Evolutionary conservation across 2,113 vertebrate genomes (phyloP), one percentile per base, ranked within the genome.

Genomic region (Glaucidium brasilianum): DNA sequence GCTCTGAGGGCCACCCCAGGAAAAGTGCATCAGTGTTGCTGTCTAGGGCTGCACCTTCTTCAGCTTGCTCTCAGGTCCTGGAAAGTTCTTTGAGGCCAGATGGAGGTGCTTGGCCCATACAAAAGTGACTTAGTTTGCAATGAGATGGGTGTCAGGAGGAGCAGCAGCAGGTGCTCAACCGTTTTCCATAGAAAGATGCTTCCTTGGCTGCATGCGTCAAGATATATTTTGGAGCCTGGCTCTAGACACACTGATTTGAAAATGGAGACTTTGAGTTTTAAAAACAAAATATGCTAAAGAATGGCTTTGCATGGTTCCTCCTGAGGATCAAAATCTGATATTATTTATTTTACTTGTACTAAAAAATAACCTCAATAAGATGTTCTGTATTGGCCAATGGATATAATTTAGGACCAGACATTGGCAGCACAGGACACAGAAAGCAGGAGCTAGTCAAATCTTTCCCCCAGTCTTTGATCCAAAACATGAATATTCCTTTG

Each of bases 401-500:
- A 67, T 92, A 49, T 94, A 93, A 95, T 93, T 93, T 78, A 89
- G 88, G 85, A 79, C 52, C 90, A 94, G 90, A 85, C 91, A 81
- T 84, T 97, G 96, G 96, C 95, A 94, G 92, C 67, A 37, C 56
- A 89, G 92, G 82, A 95, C 85, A 94, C 85, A 56, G 84, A 96
- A 94, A 76, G 58, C 74, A 82, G 92, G 90, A 96, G 94, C 87
- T 93, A 95, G 96, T 95, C 92, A 93, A 93, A 94, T 91, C 94
- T 87, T 95, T 94, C 91, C 73, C 49, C 73, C 17, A 43, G 72
- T 88, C 94, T 92, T 89, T 63, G 79, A 95, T 96, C 88, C 79
- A 96, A 94, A 94, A 80, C 47, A 92, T 91, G 94, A 95, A 86
- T 96, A 94, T 96, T 95, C 91, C 91, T 96, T 96, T 96, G 95